Evolutionary conservation across 2,888 invertebrate species (phyloP).

Genomic region (Pimpla rufipes): DNA sequence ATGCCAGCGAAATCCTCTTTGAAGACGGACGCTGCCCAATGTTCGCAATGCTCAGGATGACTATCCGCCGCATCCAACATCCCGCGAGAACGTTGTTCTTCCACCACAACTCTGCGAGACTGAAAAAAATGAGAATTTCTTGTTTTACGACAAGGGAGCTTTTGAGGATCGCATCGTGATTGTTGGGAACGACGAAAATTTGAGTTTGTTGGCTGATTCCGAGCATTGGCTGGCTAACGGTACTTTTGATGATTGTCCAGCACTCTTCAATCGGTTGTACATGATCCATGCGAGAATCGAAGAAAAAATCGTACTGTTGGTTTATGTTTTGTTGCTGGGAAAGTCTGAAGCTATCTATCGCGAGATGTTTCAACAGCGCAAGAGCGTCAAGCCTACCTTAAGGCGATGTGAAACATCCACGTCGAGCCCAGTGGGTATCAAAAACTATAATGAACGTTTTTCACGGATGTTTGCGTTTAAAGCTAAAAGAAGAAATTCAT

Average conservation of each 20-base stretch:
- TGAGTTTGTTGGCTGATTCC: slow-evolving; percentile 13
- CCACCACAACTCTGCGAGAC: slow-evolving; percentile 10
- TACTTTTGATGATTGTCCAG: slow-evolving; percentile 14
- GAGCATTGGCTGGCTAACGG: slow-evolving; percentile 24
- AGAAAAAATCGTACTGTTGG: neutral
- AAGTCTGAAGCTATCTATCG: neutral
- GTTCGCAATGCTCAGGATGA: slow-evolving; percentile 21
- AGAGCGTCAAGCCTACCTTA: neutral
- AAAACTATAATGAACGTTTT: no score
- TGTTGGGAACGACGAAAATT: slow-evolving; percentile 17
- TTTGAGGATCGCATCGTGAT: slow-evolving; percentile 10
- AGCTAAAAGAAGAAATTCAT: no score
- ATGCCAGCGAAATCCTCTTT: neutral
- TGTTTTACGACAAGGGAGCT: slow-evolving; percentile 3
- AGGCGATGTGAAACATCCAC: no score
- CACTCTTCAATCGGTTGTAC: slow-evolving; percentile 12
- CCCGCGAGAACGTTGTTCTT: slow-evolving; percentile 18
- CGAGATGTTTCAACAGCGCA: slow-evolving; percentile 4
- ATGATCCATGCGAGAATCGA: slow-evolving; percentile 1
- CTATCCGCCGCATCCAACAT: slow-evolving; percentile 15
- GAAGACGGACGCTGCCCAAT: slow-evolving; percentile 17
- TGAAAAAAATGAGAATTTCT: slow-evolving; percentile 3
- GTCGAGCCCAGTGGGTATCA: no score
- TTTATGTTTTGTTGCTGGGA: slow-evolving; percentile 13
- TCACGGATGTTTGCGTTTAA: no score